Evolutionary conservation across 2,888 invertebrate genomes (phyloP).

Genomic region (Sericinus montela): DNA sequence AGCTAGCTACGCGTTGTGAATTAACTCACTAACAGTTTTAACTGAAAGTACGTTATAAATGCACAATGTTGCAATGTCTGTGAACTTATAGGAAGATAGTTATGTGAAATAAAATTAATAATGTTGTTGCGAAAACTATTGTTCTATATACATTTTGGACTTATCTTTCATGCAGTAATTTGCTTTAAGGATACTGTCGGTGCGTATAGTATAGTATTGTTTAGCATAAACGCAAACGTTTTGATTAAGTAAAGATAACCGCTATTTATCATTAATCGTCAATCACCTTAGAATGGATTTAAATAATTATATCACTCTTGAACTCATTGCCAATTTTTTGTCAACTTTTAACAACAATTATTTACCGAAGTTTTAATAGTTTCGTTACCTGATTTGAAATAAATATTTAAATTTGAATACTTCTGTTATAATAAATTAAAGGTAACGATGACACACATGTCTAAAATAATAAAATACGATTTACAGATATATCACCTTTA

Average conservation of each 20-base stretch:
- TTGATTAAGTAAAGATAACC: not conserved
- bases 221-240: not conserved
- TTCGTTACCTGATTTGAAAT: too few species aligned
- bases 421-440: too few species aligned
- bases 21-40: not conserved
- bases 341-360: too few species aligned
- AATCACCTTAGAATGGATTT: not conserved
- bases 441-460: too few species aligned
- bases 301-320: not conserved
- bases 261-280: not conserved
- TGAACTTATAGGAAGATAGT: constrained; percentile 46
- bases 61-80: constrained; percentile 23
- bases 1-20: constrained; percentile 15
- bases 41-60: not conserved
- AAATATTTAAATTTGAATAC: too few species aligned
- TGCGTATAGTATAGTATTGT: constrained; percentile 44
- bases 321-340: too few species aligned
- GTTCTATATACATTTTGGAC: constrained; percentile 74
- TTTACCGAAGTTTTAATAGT: too few species aligned
- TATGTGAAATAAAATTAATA: constrained; percentile 69
- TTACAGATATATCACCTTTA: too few species aligned
- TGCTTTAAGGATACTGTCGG: constrained; percentile 73
- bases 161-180: constrained; percentile 76
- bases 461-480: too few species aligned
- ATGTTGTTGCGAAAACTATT: constrained; percentile 74